Evolutionary conservation across 2,888 invertebrate species (phyloP).

Genomic region (Trichogramma dendrolimi): DNA sequence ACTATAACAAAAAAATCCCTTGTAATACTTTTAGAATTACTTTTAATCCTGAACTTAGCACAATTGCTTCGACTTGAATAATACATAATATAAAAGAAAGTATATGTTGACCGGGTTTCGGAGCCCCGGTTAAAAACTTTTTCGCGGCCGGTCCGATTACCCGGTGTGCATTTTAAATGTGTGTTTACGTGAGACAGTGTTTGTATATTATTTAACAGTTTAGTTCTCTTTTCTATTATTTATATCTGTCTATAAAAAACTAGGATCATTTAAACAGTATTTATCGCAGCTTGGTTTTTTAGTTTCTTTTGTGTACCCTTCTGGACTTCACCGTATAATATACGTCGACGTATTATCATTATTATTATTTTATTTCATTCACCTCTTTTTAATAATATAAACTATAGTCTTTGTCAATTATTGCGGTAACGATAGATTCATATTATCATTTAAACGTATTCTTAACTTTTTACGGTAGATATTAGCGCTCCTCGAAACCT

Average conservation of each 20-base stretch:
- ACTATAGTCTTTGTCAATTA: slow-evolving; percentile 32
- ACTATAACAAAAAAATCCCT: no score
- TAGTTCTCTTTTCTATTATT: slow-evolving; percentile 21
- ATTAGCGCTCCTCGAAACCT: no score
- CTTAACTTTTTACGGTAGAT: no score
- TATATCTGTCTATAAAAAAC: slow-evolving; percentile 25
- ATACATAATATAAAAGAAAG: no score
- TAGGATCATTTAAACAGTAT: slow-evolving; percentile 28
- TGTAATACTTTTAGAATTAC: no score
- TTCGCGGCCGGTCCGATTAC: no score
- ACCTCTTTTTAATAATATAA: slow-evolving; percentile 19
- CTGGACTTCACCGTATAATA: neutral
- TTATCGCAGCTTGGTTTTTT: slow-evolving; percentile 29
- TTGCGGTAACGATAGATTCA: slow-evolving; percentile 32
- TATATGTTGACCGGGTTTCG: no score
- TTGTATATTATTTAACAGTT: slow-evolving; percentile 21
- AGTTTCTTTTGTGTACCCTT: slow-evolving; percentile 10
- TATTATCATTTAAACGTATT: neutral
- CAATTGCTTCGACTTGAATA: no score
- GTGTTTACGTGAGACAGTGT: no score
- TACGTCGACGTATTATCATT: slow-evolving; percentile 25
- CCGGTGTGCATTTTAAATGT: no score
- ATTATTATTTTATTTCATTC: slow-evolving; percentile 18
- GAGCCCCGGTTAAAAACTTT: no score
- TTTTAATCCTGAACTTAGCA: no score